Base-by-base conservation (phyloP, 2,888 invertebrate species). In the Oxycera nigricornis region DNA sequence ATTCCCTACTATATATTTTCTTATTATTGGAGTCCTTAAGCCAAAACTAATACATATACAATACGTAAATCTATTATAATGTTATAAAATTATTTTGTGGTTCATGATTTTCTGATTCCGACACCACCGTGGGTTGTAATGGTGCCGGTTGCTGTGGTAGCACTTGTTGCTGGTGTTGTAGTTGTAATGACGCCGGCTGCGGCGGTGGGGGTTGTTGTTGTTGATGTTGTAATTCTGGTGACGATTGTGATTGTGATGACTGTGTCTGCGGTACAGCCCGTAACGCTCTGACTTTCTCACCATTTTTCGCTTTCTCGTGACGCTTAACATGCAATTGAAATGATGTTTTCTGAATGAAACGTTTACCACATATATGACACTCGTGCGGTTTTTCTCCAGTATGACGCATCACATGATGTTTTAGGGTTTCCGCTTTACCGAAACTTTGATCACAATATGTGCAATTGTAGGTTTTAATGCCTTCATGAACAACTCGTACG, bases 321-420 rank as follows among this genome's bases (percentile, higher is more conserved):
- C 31, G 20, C 46, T 74, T 76, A 31, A 73, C 31, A 22, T 76
- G 76, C n/a, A 41, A 55, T 39, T 61, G 28, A 26, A 76, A 35
- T 52, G 74, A 68, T 50, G 57, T 59, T 17, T 50, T n/a, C 50
- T 76, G 76, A 35, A 75, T 76, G 59, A 76, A 76, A 14, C 73
- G 22, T 39, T 65, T 75, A 22, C 31, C 70, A 57, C 76, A 76
- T 28, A 46, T 20, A 1, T 28, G 17, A 46, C 76, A 76, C 35
- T 68, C 52, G 41, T 62, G 70, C 3, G 76, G 74, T 35, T 57
- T 68, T 41, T 76, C 76, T 20, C 76, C 76, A 3, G 76, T 76
- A 41, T 76, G 76, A 28, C 65, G 74, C 76, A 76, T 76, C 24
- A 62, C 26, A 31, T 76, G 76, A 65, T 74, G 73, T 62, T 76